These are phyloP conservation scores for Carposina sasakii DNA, from an alignment of 1,140 invertebrate species.

Conservation along the genomic window DNA sequence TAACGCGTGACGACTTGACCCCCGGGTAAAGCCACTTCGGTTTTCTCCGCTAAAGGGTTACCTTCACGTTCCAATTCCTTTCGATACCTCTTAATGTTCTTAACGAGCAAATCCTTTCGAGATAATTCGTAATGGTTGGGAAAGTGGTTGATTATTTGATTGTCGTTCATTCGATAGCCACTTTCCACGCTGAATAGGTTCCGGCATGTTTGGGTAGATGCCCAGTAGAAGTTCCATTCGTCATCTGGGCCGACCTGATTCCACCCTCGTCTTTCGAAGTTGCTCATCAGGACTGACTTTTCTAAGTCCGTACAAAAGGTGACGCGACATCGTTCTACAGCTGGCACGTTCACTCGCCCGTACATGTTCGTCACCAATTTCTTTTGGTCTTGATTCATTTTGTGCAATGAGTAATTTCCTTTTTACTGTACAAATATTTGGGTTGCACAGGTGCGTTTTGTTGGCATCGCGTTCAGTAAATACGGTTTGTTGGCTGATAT, in stretches of 20 bases:
- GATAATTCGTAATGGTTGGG: conserved; percentile 96
- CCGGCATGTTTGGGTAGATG: conserved; percentile 90
- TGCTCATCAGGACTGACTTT: conserved; percentile 94
- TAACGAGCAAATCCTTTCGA: conserved; percentile 94
- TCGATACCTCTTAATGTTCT: conserved; percentile 95
- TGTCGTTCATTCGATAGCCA: conserved; percentile 92
- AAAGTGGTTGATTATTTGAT: conserved; percentile 94
- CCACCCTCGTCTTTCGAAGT: conserved; percentile 96
- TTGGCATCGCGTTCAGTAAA: conserved; percentile 34
- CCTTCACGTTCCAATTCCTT: conserved; percentile 94
- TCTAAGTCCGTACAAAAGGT: conserved; percentile 94
- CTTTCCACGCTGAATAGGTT: conserved; percentile 94
- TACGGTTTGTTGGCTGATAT: conserved; percentile 26
- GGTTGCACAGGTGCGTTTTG: conserved; percentile 21
- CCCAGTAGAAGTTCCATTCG: conserved; percentile 98
- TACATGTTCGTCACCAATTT: conserved; percentile 39
- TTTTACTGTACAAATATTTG: conserved; percentile 30
- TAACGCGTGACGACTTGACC: conserved; percentile 85
- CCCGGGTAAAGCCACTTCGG: conserved; percentile 66
- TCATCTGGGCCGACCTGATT: conserved; percentile 91
- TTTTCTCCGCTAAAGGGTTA: conserved; percentile 86
- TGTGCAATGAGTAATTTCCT: conserved; percentile 3
- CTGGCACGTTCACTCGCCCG: conserved; percentile 40
- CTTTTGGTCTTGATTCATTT: conserved; percentile 47
- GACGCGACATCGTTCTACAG: conserved; percentile 74